A percentile compares a stretch with the other conserved stretches of the same genome.
Evolutionary conservation across 2,888 invertebrate genomes (phyloP).

Genomic region (Agelastica alni): DNA sequence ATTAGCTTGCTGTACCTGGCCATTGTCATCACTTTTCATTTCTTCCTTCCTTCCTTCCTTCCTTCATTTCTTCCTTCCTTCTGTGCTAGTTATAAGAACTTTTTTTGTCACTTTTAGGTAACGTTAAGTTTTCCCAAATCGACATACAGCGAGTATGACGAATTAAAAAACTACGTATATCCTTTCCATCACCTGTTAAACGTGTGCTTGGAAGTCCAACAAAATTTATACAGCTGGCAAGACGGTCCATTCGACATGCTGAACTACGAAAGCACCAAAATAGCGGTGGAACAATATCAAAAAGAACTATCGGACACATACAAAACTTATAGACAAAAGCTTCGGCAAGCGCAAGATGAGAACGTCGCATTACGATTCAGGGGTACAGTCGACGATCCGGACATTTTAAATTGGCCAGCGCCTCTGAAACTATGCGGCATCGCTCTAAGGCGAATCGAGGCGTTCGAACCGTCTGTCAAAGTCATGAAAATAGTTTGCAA

Average conservation of each 20-base stretch:
- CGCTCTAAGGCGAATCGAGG: constrained; percentile 66
- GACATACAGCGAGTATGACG: constrained; percentile 77
- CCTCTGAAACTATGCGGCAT: constrained; percentile 76
- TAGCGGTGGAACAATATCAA: constrained; percentile 74
- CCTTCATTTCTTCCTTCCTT: no score
- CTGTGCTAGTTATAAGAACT: no score
- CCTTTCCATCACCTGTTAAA: constrained; percentile 74
- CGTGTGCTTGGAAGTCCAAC: constrained; percentile 72
- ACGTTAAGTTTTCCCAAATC: constrained; percentile 83
- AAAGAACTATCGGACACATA: constrained; percentile 77
- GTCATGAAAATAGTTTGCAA: constrained; percentile 88
- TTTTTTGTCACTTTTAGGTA: no score
- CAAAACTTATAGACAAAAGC: constrained; percentile 74
- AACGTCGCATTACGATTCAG: constrained; percentile 61
- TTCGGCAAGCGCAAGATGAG: constrained; percentile 77
- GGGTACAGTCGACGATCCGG: constrained; percentile 72
- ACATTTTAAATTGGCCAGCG: constrained; percentile 76
- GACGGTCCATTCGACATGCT: constrained; percentile 88
- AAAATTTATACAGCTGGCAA: constrained; percentile 84
- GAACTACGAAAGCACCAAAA: constrained; percentile 75
- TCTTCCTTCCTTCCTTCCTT: no score
- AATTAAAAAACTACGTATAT: constrained; percentile 72
- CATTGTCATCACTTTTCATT: no score
- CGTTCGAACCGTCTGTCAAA: constrained; percentile 77
- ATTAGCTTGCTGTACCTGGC: no score